Base-by-base conservation (phyloP, 2,113 vertebrate genomes). In the Amphilophus citrinellus region DNA sequence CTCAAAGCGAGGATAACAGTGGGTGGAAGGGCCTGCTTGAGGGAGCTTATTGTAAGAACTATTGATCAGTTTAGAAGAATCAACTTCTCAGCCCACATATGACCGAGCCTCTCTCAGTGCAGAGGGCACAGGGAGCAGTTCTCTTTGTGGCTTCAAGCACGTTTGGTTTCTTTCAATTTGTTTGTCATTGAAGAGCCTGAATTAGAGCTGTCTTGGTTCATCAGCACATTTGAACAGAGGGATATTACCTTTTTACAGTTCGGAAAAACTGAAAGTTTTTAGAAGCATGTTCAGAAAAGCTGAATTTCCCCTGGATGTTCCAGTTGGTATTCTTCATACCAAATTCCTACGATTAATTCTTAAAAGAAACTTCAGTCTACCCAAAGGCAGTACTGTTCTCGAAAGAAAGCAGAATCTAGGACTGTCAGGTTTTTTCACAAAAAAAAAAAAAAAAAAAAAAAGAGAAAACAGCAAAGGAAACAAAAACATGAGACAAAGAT, bases 31-130 rank as follows among this genome's bases (percentile, higher is more conserved):
- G 76, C 88, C 76, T 63, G 78, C 35, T 14, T 56, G 37, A 83
- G 56, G 57, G 42, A 76, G 61, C 14, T 62, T 78, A 82, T 20
- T 58, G 35, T 30, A 47, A 80, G 76, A 56, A 32, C 13, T 83
- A 88, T 81, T 83, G 89, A 90, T 92, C 58, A 84, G 90, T 84
- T 75, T 73, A 60, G 80, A 89, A 50, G 56, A 60, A 84, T 82
- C 58, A 15, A 60, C 60, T 78, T 84, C 61, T 50, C 35, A 83
- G 59, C 77, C 82, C 57, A 65, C 58, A 80, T 15, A 59, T 24
- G 61, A 88, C 18, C 27, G 61, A 14, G 5, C 24, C 27, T 39
- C 61, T 73, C 61, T 73, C 1, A 13, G 24, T 56, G 24, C 44
- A 20, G 66, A 7, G 44, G 66, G 44, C 44, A 53, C 44, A 73